Conservation (phyloP, 2,797 vertebrate species). For the Choloepus didactylus region DNA sequence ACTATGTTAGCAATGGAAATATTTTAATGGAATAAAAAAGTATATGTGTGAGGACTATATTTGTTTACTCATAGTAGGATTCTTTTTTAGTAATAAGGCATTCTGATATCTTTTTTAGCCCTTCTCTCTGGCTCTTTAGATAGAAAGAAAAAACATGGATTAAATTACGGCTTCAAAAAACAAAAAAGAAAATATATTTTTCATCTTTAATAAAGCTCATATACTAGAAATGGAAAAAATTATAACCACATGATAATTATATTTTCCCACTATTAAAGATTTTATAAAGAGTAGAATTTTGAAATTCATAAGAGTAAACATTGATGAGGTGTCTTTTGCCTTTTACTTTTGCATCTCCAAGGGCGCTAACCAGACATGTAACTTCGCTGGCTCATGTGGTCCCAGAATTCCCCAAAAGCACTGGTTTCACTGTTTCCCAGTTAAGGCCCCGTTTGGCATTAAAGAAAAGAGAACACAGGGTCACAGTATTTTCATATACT, state of each 20-base stretch:
- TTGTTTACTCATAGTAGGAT: constrained; percentile 10
- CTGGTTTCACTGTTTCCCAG: constrained; percentile 12
- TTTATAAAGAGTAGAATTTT: background rate
- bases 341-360: constrained; percentile 48
- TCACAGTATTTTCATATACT: background rate
- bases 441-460: background rate
- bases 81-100: constrained; percentile 43
- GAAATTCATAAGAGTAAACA: background rate
- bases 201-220: background rate
- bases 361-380: background rate
- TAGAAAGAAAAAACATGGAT: constrained; percentile 28
- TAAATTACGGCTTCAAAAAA: constrained; percentile 70
- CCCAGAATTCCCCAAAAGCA: constrained; percentile 27
- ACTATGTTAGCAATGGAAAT: constrained; percentile 22
- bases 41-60: background rate
- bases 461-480: background rate
- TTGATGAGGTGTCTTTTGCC: background rate
- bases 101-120: constrained; percentile 59
- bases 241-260: background rate
- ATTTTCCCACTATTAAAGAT: constrained; percentile 29
- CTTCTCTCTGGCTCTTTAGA: constrained; percentile 22
- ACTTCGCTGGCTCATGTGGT: background rate
- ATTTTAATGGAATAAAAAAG: constrained; percentile 58
- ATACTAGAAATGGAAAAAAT: constrained; percentile 21
- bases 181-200: background rate